Conservation (phyloP, 2,113 vertebrate genomes). For the Dicaeum eximium region DNA sequence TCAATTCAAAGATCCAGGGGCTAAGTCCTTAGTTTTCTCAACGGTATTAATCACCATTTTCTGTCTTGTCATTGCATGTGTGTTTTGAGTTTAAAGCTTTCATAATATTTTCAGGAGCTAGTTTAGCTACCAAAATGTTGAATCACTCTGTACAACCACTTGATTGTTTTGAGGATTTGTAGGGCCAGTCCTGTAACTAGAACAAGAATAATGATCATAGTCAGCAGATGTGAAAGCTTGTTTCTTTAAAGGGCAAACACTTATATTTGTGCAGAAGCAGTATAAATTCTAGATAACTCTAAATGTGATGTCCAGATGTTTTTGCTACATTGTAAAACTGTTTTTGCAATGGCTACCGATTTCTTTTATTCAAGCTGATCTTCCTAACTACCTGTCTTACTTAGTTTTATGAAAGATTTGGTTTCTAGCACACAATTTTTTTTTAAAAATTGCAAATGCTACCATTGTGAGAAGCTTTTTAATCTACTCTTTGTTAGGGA, state of each 20-base stretch:
- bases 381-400: not conserved
- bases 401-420: not conserved
- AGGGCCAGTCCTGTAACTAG: not conserved
- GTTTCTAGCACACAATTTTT: not conserved
- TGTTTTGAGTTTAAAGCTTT: not conserved
- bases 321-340: not conserved
- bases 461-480: not conserved
- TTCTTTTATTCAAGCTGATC: not conserved
- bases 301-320: not conserved
- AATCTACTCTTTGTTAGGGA: not conserved
- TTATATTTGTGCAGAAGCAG: not conserved
- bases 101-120: not conserved
- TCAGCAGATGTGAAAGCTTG: not conserved
- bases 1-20: slow-evolving; percentile 84
- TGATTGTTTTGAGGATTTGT: slow-evolving; percentile 2
- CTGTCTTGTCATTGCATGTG: not conserved
- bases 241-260: not conserved
- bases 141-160: not conserved
- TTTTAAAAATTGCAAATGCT: not conserved
- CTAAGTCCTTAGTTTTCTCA: slow-evolving; percentile 96
- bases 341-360: not conserved
- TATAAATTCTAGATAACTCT: not conserved
- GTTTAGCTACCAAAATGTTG: not conserved
- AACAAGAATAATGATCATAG: not conserved
- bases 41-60: slow-evolving; percentile 77